Conservation (phyloP, 2,888 invertebrate species). For the Acanthopleura granulata region DNA sequence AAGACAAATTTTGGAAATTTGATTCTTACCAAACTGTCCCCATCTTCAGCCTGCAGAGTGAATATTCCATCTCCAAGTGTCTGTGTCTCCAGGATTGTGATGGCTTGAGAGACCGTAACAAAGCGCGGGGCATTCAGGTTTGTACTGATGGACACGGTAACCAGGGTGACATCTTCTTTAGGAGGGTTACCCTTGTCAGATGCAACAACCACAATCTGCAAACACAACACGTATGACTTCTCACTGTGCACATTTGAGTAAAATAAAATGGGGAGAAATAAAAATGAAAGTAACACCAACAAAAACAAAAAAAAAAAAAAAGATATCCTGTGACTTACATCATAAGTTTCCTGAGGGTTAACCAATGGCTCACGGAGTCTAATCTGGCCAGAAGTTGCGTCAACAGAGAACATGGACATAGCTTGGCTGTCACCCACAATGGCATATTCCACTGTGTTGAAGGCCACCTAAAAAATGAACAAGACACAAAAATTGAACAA, state of each 20-base stretch:
- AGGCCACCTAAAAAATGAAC: neutral
- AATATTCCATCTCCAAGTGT: conserved; percentile 70
- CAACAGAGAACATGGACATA: conserved; percentile 18
- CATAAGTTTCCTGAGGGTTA: no score
- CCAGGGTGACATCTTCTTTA: neutral
- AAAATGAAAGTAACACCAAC: no score
- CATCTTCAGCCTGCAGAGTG: neutral
- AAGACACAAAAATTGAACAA: neutral
- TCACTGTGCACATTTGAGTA: no score
- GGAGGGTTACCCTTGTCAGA: neutral
- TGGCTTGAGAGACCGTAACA: conserved; percentile 84
- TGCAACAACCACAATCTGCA: neutral
- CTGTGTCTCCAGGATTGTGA: conserved; percentile 62
- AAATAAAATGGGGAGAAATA: no score
- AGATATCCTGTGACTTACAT: no score
- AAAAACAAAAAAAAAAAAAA: no score
- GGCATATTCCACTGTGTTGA: neutral
- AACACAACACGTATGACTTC: no score
- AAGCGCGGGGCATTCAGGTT: neutral
- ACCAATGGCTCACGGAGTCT: conserved; percentile 66
- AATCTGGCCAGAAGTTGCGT: neutral
- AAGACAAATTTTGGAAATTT: neutral
- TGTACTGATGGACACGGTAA: neutral
- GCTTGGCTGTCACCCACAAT: conserved; percentile 2
- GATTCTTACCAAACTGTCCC: neutral